Percentiles rank a stretch among this genome's conserved stretches.
These are phyloP conservation scores for Axea sp. DNA, from an alignment of 2,888 invertebrate species.

Conservation along the genomic window DNA sequence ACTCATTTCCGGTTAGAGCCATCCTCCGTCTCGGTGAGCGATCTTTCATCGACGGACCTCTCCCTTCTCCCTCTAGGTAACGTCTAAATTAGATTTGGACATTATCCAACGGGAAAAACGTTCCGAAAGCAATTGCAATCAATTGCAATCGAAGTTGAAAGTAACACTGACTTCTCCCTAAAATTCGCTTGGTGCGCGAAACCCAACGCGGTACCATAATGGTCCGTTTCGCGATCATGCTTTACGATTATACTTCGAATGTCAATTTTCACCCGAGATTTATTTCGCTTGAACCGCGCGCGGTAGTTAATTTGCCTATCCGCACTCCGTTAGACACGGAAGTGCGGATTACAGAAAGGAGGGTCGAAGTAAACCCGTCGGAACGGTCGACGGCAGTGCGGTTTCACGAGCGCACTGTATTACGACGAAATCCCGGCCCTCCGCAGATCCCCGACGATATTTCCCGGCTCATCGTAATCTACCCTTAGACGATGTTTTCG, in stretches of 20 bases:
- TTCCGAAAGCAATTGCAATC: slow-evolving; percentile 15
- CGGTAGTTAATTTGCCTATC: slow-evolving; percentile 54
- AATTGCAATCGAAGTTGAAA: slow-evolving; percentile 7
- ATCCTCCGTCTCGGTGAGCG: too few relatives aligned
- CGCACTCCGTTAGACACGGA: slow-evolving; percentile 57
- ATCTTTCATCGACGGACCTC: slow-evolving; percentile 11
- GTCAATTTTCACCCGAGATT: slow-evolving; percentile 30
- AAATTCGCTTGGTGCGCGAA: slow-evolving; percentile 1
- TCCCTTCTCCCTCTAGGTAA: slow-evolving; percentile 8
- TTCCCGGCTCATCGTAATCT: slow-evolving; percentile 55
- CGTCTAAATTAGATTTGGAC: slow-evolving; percentile 37
- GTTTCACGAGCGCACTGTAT: slow-evolving; percentile 43
- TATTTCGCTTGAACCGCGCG: slow-evolving; percentile 24
- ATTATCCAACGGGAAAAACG: slow-evolving; percentile 13
- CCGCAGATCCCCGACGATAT: slow-evolving; percentile 35
- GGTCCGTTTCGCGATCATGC: slow-evolving; percentile 9
- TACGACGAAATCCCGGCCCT: slow-evolving; percentile 34
- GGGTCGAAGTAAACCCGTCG: slow-evolving; percentile 49
- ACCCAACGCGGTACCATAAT: neutral
- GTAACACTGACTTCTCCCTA: neutral
- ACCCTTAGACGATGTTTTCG: slow-evolving; percentile 55
- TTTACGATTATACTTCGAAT: slow-evolving; percentile 22
- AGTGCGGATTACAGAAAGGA: slow-evolving; percentile 55
- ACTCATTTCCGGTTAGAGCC: too few relatives aligned
- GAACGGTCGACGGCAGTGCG: slow-evolving; percentile 52